These are phyloP conservation scores for Macropis europaea DNA, from an alignment of 2,888 invertebrate species.

Conservation along the genomic window DNA sequence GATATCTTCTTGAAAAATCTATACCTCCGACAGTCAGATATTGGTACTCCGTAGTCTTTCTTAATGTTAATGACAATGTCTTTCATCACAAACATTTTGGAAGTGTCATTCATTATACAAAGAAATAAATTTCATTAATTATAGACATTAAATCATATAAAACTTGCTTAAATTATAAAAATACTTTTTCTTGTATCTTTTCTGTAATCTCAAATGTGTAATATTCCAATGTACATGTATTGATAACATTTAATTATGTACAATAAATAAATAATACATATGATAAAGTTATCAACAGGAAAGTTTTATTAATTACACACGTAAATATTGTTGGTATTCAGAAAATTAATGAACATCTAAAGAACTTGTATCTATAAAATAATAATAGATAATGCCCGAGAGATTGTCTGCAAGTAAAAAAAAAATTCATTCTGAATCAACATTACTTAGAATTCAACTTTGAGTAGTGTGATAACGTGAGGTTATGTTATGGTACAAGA, in stretches of 20 bases:
- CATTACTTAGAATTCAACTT: neutral
- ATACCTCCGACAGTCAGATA: neutral
- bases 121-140: neutral
- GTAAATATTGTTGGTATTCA: no score
- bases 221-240: no score
- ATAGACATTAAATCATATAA: neutral
- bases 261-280: no score
- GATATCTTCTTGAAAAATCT: neutral
- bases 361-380: no score
- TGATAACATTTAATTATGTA: no score
- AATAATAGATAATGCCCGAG: neutral
- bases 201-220: no score
- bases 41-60: constrained; percentile 6
- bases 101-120: neutral
- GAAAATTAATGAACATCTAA: no score
- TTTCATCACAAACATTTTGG: neutral
- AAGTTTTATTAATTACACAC: no score
- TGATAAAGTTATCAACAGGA: no score
- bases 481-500: constrained; percentile 2
- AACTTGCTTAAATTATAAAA: neutral
- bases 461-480: neutral
- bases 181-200: neutral
- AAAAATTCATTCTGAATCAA: neutral
- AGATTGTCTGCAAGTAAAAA: neutral
- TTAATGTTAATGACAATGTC: neutral